phyloP scores from a whole-genome alignment of 2,797 vertebrate species.

The Anguilla obscura region DNA sequence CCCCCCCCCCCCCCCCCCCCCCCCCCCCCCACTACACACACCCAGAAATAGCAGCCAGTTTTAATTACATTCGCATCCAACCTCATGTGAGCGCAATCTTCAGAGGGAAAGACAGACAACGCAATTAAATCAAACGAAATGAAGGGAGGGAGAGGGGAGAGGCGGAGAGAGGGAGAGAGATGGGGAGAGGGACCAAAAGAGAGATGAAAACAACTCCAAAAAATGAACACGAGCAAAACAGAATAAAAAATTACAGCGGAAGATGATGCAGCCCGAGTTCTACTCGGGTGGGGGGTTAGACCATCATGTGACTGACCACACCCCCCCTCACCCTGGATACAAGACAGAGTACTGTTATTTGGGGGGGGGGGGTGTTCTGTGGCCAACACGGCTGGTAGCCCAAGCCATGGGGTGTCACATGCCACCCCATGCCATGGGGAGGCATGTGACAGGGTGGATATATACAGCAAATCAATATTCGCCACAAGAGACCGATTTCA shows the following conservation, averaged over 20 bases:
- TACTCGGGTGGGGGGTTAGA: not conserved
- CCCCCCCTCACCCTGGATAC: not conserved
- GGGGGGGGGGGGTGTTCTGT: not conserved
- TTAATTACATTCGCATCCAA: constrained; percentile 43
- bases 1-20: not conserved
- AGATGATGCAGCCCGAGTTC: not conserved
- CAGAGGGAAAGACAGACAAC: constrained; percentile 31
- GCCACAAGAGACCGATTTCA: not conserved
- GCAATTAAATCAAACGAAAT: constrained; percentile 39
- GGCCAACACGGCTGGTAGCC: not conserved
- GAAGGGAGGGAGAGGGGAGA: constrained; percentile 38
- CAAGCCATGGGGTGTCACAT: not conserved
- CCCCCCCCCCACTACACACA: not conserved
- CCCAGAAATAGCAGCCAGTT: constrained; percentile 34
- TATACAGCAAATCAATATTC: not conserved
- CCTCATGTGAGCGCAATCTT: constrained; percentile 28
- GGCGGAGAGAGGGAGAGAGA: constrained; percentile 40
- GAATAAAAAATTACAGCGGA: not conserved
- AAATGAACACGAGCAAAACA: not conserved
- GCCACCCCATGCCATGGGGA: no score
- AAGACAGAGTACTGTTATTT: not conserved
- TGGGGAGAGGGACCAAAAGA: constrained; percentile 46
- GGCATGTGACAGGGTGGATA: not conserved
- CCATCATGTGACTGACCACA: not conserved
- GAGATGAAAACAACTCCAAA: constrained; percentile 26